Percentiles rank a stretch among this genome's conserved stretches.
phyloP scores from a whole-genome alignment of 2,113 vertebrate species.

The Serranochromis macrocephalus region DNA sequence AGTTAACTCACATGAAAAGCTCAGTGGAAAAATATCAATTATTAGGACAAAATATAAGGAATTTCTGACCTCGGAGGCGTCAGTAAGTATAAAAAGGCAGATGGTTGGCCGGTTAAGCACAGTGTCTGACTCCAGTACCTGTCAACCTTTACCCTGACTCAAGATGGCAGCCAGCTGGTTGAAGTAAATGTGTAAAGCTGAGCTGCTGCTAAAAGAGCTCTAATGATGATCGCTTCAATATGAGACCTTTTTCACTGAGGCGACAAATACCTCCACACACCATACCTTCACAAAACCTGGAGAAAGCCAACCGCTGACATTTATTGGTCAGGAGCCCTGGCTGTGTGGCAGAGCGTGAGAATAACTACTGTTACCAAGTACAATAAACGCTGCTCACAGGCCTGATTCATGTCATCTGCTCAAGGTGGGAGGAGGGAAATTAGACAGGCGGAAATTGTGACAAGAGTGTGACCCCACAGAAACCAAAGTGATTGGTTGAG shows the following conservation, averaged over 20 bases:
- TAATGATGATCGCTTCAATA: conserved; percentile 60
- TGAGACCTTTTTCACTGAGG: conserved; percentile 47
- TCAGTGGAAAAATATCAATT: neutral
- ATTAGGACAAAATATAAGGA: neutral
- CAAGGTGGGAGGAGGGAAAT: conserved; percentile 33
- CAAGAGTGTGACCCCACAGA: conserved; percentile 35
- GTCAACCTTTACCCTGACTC: neutral
- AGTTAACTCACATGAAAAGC: neutral
- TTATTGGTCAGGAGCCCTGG: conserved; percentile 42
- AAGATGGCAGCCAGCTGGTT: conserved; percentile 6
- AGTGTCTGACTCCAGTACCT: neutral
- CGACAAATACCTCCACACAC: conserved; percentile 43
- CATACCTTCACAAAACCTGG: neutral
- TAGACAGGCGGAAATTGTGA: conserved; percentile 54
- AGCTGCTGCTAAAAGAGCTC: conserved; percentile 1
- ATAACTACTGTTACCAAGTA: conserved; percentile 44
- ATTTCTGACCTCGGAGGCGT: neutral
- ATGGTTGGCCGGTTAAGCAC: neutral
- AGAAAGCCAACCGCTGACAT: conserved; percentile 33
- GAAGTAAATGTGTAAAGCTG: neutral
- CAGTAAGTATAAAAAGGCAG: neutral
- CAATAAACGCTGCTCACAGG: conserved; percentile 40
- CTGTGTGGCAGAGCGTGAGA: conserved; percentile 27
- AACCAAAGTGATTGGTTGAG: conserved; percentile 1
- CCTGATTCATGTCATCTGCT: conserved; percentile 56